phyloP scores from a whole-genome alignment of 1,140 invertebrate genomes.

The Phymorhynchus buccinoides region DNA sequence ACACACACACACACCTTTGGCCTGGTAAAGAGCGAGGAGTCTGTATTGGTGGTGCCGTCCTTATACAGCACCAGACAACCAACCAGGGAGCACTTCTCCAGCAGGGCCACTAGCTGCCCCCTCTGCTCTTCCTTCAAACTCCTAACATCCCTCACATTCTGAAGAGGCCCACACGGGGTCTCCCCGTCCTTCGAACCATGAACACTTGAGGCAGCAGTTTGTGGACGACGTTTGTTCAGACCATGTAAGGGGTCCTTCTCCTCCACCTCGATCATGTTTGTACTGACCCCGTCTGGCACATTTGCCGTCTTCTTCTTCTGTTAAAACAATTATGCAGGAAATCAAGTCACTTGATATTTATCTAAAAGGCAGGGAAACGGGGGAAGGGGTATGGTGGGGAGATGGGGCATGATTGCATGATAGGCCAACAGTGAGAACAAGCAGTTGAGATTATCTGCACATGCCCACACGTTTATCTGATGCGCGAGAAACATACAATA shows the following conservation, averaged over 20 bases:
- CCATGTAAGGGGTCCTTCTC: not conserved
- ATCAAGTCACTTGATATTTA: too few species aligned
- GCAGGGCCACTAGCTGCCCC: not conserved
- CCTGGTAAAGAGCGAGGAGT: not conserved
- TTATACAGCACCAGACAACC: not conserved
- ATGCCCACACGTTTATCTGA: too few species aligned
- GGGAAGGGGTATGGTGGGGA: too few species aligned
- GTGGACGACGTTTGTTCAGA: not conserved
- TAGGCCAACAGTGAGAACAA: too few species aligned
- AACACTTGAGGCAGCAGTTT: not conserved
- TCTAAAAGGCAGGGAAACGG: too few species aligned
- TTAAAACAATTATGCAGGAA: too few species aligned
- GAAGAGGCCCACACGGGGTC: not conserved
- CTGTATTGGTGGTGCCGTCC: slow-evolving; percentile 6
- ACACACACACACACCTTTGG: not conserved
- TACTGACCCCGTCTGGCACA: not conserved
- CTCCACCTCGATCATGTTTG: too few species aligned
- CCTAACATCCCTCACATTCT: not conserved
- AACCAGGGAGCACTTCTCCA: not conserved
- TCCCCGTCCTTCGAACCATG: not conserved
- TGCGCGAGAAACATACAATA: too few species aligned
- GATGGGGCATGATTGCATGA: too few species aligned
- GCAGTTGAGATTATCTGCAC: too few species aligned
- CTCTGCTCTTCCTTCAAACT: not conserved
- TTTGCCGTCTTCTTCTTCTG: not conserved